Evolutionary conservation across 2,888 invertebrate genomes (phyloP).

Genomic region (Carabus problematicus): DNA sequence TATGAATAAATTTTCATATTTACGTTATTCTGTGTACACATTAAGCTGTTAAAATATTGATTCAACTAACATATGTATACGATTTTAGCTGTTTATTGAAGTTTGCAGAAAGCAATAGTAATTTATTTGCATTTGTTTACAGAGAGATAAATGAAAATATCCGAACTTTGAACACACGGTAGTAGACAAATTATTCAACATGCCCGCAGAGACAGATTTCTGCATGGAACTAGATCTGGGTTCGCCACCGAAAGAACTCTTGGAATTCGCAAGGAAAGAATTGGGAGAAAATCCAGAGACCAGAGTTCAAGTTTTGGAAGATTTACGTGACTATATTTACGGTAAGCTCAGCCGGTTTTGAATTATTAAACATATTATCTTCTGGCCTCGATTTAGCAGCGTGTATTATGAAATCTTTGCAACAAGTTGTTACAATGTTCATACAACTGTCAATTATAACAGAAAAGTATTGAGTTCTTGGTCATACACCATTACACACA

Average conservation of each 20-base stretch:
- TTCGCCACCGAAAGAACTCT: constrained; percentile 71
- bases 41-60: background rate
- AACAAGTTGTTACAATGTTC: too few species aligned
- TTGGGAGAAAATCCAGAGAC: constrained; percentile 76
- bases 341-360: constrained; percentile 61
- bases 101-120: too few species aligned
- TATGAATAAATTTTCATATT: too few species aligned
- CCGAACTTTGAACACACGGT: too few species aligned
- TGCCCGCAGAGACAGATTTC: constrained; percentile 65
- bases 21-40: background rate
- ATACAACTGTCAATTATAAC: too few species aligned
- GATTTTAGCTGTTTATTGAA: too few species aligned
- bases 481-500: too few species aligned
- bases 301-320: constrained; percentile 70
- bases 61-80: constrained; percentile 10
- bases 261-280: constrained; percentile 71
- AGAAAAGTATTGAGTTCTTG: too few species aligned
- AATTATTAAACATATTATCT: background rate
- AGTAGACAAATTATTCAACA: constrained; percentile 46
- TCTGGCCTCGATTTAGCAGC: too few species aligned
- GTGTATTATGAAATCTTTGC: too few species aligned
- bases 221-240: constrained; percentile 68
- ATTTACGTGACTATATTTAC: constrained; percentile 76
- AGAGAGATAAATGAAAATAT: too few species aligned
- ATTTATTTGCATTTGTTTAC: too few species aligned